Percentiles rank a stretch among this genome's conserved stretches.
phyloP scores from a whole-genome alignment of 2,113 vertebrate species.

The Pelusios castaneus region DNA sequence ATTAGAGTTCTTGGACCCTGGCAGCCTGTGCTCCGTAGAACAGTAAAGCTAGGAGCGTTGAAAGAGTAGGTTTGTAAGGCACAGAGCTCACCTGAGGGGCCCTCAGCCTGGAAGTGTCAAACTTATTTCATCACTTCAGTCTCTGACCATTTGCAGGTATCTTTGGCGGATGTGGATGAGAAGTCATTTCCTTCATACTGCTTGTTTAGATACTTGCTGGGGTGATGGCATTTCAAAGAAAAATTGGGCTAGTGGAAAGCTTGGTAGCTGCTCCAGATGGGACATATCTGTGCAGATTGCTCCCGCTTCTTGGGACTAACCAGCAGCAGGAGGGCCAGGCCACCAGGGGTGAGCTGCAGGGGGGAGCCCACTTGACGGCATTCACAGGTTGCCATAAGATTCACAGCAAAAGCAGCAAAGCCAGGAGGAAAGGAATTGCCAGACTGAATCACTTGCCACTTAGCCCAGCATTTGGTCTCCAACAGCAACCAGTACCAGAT shows the following conservation, averaged over 20 bases:
- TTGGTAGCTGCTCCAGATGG: not conserved
- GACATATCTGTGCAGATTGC: fast-evolving
- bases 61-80: not conserved
- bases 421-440: not conserved
- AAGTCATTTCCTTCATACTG: not conserved
- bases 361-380: not conserved
- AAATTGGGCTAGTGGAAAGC: not conserved
- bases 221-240: not conserved
- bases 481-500: not conserved
- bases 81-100: not conserved
- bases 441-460: not conserved
- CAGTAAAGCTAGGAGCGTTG: not conserved
- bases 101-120: not conserved
- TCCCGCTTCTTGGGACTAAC: fast-evolving
- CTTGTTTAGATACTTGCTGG: not conserved
- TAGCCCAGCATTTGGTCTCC: not conserved
- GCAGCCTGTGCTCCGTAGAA: not conserved
- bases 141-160: not conserved
- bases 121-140: not conserved
- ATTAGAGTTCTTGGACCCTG: not conserved
- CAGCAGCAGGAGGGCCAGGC: not conserved
- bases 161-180: not conserved
- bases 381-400: not conserved
- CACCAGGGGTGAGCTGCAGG: not conserved
- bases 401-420: not conserved